Evolutionary conservation across 2,888 invertebrate genomes (phyloP), one percentile per base, ranked within the genome.

Genomic region (Oligia strigilis): DNA sequence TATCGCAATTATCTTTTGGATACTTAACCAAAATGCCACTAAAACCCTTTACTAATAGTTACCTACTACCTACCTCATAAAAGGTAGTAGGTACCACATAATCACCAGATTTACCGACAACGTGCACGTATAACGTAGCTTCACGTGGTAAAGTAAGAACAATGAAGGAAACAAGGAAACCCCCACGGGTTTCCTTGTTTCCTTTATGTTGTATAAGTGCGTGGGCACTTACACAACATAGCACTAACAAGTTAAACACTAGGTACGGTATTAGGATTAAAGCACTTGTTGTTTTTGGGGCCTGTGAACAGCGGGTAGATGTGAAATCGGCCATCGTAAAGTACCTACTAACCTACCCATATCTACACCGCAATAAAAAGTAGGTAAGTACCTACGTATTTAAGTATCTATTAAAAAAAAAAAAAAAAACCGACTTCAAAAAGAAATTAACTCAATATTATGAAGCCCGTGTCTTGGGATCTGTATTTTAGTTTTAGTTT

Each of bases 191-290:
- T 29, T 29, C 29, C 29, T 29, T 29, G 29, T 29, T 29, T 29
- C 29, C 29, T 29, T 29, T 29, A 29, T 29, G 29, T 29, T 29
- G 29, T 29, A 0, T 29, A 29, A 0, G 29, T 29, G 29, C 29
- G 29, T 29, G 29, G 29, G 80, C 80, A 89, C 77, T 80, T 23
- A 78, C 58, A 80, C 75, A 79, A 78, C 77, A 40, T 65, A 73
- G 79, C 74, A 65, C 81, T 77, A 83, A 81, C 73, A 83, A 88
- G 82, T 89, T 83, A 87, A 85, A 87, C 75, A 69, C 78, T 80
- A 29, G 29, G 29, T 29, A 72, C 52, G 8, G 66, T 72, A 80
- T 78, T 74, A 82, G 72, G 62, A 81, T 75, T 69, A 80, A 64
- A 75, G 76, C 72, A 78, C 74, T 72, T 71, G 67, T 72, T 75